Conservation (phyloP, 2,113 vertebrate species). For the Phyllostomus discolor region DNA sequence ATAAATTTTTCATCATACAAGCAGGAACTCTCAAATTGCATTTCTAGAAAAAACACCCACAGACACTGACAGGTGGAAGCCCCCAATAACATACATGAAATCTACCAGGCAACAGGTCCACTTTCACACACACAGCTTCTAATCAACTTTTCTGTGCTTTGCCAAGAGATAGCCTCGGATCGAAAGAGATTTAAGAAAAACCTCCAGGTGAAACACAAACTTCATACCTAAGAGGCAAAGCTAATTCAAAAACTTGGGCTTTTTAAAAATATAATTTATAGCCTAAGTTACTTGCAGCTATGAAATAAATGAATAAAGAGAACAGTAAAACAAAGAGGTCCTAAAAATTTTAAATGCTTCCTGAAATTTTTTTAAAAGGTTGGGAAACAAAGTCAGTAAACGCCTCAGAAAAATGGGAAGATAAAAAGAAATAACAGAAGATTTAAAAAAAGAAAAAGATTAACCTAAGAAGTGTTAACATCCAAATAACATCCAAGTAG, state of each 20-base stretch:
- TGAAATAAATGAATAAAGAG: neutral
- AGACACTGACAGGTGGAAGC: neutral
- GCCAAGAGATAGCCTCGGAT: too few relatives aligned
- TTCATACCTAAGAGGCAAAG: neutral
- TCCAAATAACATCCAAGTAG: neutral
- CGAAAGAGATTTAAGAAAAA: neutral
- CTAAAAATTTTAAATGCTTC: neutral
- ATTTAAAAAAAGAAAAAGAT: neutral
- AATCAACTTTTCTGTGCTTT: neutral
- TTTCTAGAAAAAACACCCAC: neutral
- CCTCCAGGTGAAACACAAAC: neutral
- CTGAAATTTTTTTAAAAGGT: neutral
- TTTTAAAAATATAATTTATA: neutral
- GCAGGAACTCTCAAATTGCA: neutral
- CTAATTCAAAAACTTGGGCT: neutral
- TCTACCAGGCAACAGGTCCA: neutral
- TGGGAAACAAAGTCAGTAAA: neutral
- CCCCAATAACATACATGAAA: neutral
- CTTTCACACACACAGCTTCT: neutral
- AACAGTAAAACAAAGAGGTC: neutral
- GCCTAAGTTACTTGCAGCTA: neutral
- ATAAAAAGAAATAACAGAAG: neutral
- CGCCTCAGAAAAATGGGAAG: neutral
- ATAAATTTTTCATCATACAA: neutral
- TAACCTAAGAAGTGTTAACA: neutral